Conservation (phyloP, 2,113 vertebrate species). For the Malurus cyaneus region DNA sequence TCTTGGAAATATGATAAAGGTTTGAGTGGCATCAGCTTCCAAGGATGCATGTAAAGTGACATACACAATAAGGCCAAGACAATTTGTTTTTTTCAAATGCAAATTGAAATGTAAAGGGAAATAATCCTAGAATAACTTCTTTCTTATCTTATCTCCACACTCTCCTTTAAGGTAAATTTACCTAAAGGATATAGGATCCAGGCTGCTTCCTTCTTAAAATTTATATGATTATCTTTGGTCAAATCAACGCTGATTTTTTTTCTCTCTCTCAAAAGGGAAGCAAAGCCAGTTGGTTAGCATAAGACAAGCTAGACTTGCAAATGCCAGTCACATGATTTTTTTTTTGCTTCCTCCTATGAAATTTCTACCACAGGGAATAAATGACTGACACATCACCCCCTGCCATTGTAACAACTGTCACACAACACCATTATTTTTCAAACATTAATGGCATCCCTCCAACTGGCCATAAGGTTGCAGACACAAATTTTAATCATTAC, state of each 20-base stretch:
- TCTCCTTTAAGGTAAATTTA: neutral
- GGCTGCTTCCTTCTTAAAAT: neutral
- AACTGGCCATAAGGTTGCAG: neutral
- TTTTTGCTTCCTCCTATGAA: constrained; percentile 12
- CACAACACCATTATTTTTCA: neutral
- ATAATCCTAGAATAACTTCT: neutral
- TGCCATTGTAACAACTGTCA: neutral
- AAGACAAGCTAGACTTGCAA: neutral
- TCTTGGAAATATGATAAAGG: neutral
- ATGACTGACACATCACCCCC: neutral
- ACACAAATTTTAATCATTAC: neutral
- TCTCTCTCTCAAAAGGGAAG: neutral
- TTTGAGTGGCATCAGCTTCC: neutral
- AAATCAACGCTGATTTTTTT: neutral
- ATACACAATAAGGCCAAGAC: neutral
- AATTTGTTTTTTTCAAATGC: neutral
- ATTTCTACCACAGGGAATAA: constrained; percentile 6
- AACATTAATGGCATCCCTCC: neutral
- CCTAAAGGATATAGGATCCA: neutral
- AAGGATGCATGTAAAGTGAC: neutral
- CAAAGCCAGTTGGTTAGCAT: neutral
- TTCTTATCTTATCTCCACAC: neutral
- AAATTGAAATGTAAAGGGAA: neutral
- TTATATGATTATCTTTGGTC: neutral
- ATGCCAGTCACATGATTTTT: neutral